Evolutionary conservation across 1,140 invertebrate genomes (phyloP).

Genomic region (Scaptomyza hsui): DNA sequence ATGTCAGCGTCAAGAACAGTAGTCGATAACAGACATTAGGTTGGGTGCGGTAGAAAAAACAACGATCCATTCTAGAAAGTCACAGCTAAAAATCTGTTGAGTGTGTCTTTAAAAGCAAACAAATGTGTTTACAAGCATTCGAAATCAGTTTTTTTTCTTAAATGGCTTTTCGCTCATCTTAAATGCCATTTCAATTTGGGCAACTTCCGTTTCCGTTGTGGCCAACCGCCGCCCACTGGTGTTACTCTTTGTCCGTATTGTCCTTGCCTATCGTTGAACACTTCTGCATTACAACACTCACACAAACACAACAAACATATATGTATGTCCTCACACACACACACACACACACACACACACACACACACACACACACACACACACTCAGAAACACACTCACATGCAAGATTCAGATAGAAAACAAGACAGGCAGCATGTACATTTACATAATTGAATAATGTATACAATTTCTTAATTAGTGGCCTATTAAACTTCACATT

Average conservation of each 20-base stretch:
- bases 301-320: slow-evolving; percentile 39
- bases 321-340: slow-evolving; percentile 6
- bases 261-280: slow-evolving; percentile 60
- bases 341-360: slow-evolving; percentile 3
- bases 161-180: slow-evolving; percentile 53
- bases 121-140: slow-evolving; percentile 12
- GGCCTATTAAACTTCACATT: slow-evolving; percentile 53
- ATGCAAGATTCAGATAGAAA: no score
- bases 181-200: slow-evolving; percentile 81
- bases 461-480: slow-evolving; percentile 24
- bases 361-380: slow-evolving; percentile 7
- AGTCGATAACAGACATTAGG: slow-evolving; percentile 8
- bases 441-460: slow-evolving; percentile 44
- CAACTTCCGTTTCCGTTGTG: slow-evolving; percentile 72
- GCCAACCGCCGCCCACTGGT: slow-evolving; percentile 19
- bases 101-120: slow-evolving; percentile 5
- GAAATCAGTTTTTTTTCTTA: slow-evolving; percentile 36
- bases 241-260: slow-evolving; percentile 69
- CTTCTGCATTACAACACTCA: slow-evolving; percentile 44
- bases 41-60: neutral
- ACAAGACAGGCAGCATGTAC: slow-evolving; percentile 14
- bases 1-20: slow-evolving; percentile 58
- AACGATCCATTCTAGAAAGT: neutral
- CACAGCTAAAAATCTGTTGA: slow-evolving; percentile 19
- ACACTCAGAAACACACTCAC: neutral